Percentiles rank a stretch among this genome's conserved stretches.
Evolutionary conservation across 2,797 vertebrate genomes (phyloP).

Genomic region (Hoplostethus mediterraneus): DNA sequence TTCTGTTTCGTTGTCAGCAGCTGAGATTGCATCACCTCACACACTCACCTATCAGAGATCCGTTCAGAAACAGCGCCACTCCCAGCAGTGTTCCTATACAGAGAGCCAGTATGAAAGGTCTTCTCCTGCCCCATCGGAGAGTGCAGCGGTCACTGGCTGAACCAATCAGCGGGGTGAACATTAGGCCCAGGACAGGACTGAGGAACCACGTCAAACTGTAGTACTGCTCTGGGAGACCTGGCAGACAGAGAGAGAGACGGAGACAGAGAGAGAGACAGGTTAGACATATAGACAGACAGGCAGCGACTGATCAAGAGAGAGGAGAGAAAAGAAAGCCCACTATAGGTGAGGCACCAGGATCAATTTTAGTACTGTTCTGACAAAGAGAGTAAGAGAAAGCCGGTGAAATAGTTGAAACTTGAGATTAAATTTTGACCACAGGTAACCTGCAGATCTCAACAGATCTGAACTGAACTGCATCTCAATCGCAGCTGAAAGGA

Average conservation of each 20-base stretch:
- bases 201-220: conserved; percentile 99
- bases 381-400: background rate
- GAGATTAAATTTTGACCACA: background rate
- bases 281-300: background rate
- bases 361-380: no score
- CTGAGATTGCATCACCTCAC: background rate
- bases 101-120: conserved; percentile 95
- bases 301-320: background rate
- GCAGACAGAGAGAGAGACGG: conserved; percentile 12
- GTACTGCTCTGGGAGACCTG: conserved; percentile 99
- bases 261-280: background rate
- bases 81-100: conserved; percentile 94
- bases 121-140: conserved; percentile 93
- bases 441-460: no score
- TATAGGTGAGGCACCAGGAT: no score
- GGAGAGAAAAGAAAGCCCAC: background rate
- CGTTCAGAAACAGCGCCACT: conserved; percentile 96
- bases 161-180: conserved; percentile 96
- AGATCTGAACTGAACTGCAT: no score
- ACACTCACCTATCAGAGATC: conserved; percentile 92
- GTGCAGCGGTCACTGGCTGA: conserved; percentile 98
- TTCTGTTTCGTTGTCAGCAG: background rate
- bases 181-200: conserved; percentile 94
- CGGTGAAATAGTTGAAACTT: background rate
- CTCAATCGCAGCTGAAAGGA: background rate